Evolutionary conservation across 2,113 vertebrate genomes (phyloP).

Genomic region (Hippocampus guttulatus): DNA sequence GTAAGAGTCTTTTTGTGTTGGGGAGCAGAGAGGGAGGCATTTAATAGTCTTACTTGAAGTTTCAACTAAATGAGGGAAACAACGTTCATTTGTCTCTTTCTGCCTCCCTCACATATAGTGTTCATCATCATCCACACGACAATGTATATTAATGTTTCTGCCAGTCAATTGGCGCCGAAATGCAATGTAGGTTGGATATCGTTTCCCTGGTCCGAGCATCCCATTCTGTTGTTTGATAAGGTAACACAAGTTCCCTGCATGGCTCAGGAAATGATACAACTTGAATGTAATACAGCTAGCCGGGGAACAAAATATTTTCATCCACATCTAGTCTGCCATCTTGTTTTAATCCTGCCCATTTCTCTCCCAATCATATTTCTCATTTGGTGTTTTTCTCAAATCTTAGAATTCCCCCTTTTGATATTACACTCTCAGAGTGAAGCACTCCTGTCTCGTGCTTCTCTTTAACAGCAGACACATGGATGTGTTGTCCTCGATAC

Average conservation of each 20-base stretch:
- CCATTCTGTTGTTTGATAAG: constrained; percentile 2
- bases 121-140: neutral
- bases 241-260: neutral
- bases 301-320: constrained; percentile 7
- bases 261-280: neutral
- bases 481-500: too few relatives aligned
- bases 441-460: too few relatives aligned
- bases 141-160: neutral
- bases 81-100: neutral
- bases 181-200: constrained; percentile 2
- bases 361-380: neutral
- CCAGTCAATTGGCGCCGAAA: constrained; percentile 1
- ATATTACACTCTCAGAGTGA: neutral
- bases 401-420: neutral
- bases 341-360: neutral
- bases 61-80: neutral
- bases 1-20: neutral
- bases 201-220: neutral
- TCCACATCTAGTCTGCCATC: neutral
- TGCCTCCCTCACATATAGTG: neutral
- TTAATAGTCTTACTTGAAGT: neutral
- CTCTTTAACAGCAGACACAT: too few relatives aligned
- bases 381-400: neutral
- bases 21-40: neutral
- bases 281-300: constrained; percentile 4